Percentiles rank a stretch among this genome's conserved stretches.
These are phyloP conservation scores for Semnornis frantzii DNA, from an alignment of 2,113 vertebrate genomes.

Conservation along the genomic window DNA sequence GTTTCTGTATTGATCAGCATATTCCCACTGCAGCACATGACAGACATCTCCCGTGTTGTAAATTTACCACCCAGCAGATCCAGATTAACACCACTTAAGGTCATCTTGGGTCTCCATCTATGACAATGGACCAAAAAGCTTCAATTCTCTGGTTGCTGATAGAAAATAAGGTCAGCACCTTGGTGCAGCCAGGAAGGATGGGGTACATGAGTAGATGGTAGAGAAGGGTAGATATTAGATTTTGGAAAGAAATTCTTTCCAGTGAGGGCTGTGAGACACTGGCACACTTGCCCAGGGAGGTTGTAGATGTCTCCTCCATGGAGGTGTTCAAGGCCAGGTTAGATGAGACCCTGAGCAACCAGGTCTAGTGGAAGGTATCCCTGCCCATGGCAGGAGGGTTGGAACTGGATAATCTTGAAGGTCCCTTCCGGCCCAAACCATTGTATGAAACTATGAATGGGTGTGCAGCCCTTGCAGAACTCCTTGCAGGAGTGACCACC, in stretches of 20 bases:
- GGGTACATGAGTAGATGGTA: neutral
- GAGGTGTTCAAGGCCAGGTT: too few species aligned
- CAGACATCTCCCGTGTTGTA: accelerated
- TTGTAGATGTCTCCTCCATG: too few species aligned
- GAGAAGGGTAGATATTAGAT: too few species aligned
- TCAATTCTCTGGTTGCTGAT: accelerated
- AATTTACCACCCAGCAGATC: neutral
- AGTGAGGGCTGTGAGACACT: too few species aligned
- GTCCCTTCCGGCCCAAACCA: too few species aligned
- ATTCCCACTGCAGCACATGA: neutral
- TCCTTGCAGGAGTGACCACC: neutral
- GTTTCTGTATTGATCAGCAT: neutral
- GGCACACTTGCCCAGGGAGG: too few species aligned
- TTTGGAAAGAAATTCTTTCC: too few species aligned
- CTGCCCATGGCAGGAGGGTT: too few species aligned
- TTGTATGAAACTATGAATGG: too few species aligned
- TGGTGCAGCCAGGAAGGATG: neutral
- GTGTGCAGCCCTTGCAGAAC: neutral
- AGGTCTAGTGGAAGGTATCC: too few species aligned
- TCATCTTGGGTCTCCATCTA: neutral
- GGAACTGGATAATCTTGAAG: too few species aligned
- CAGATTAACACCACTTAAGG: neutral
- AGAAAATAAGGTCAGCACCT: neutral
- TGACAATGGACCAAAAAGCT: neutral
- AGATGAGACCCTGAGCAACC: too few species aligned